Evolutionary conservation across 2,797 vertebrate genomes (phyloP).

Genomic region (Peromyscus nudipes): DNA sequence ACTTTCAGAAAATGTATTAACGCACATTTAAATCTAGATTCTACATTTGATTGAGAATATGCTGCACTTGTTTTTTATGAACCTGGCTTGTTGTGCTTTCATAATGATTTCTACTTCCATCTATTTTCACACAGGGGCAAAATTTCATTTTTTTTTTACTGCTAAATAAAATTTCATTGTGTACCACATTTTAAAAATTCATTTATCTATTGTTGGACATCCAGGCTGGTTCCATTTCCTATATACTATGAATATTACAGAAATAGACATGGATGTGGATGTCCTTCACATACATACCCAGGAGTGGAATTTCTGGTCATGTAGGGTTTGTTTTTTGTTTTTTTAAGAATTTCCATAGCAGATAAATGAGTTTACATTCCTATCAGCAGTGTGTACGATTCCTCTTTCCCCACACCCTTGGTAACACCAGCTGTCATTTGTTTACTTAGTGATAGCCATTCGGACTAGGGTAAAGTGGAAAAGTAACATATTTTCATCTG

Average conservation of each 20-base stretch:
- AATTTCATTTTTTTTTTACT: neutral
- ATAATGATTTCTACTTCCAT: neutral
- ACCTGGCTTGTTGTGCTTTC: neutral
- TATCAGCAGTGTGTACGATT: neutral
- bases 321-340: neutral
- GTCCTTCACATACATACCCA: neutral
- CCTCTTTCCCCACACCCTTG: neutral
- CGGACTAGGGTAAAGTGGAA: neutral
- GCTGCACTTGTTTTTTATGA: neutral
- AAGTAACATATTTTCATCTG: neutral
- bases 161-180: neutral
- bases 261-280: neutral
- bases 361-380: neutral
- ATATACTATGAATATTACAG: neutral
- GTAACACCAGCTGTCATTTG: neutral
- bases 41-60: neutral
- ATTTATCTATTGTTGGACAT: neutral
- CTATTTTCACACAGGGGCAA: neutral
- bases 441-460: neutral
- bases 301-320: neutral
- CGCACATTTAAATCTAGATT: neutral
- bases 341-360: neutral
- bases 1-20: neutral
- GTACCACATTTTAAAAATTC: neutral
- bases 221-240: neutral